phyloP scores from a whole-genome alignment of 2,113 vertebrate genomes.

The Osmerus mordax region DNA sequence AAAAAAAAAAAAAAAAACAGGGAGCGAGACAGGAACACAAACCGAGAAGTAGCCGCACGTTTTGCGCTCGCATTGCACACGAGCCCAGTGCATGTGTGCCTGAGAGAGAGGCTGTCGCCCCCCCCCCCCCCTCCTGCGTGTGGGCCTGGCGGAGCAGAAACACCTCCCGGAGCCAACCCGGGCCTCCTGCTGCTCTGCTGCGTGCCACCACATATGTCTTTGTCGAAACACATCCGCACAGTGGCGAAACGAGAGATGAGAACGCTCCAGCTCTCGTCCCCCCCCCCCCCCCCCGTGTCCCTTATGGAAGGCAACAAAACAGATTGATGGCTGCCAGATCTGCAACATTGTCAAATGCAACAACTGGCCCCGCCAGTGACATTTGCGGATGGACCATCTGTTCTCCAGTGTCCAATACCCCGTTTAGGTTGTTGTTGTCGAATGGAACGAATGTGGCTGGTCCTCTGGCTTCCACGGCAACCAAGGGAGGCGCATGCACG shows the following conservation, averaged over 20 bases:
- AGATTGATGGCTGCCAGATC: constrained; percentile 54
- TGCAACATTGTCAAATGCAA: constrained; percentile 49
- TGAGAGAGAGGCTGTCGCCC: too few species aligned
- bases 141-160: constrained; percentile 20
- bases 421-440: constrained; percentile 3
- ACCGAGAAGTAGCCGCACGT: too few species aligned
- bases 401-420: constrained; percentile 45
- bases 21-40: not conserved
- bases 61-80: too few species aligned
- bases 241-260: constrained; percentile 50
- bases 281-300: constrained; percentile 46
- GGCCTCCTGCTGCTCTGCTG: constrained; percentile 56
- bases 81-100: too few species aligned
- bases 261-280: constrained; percentile 63
- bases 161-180: constrained; percentile 44
- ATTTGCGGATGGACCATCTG: constrained; percentile 54
- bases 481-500: too few species aligned
- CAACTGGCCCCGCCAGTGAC: constrained; percentile 53
- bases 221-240: constrained; percentile 61
- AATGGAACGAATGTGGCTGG: constrained; percentile 26
- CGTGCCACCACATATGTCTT: constrained; percentile 65
- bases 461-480: too few species aligned
- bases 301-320: constrained; percentile 48
- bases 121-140: not conserved
- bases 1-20: not conserved